phyloP scores from a whole-genome alignment of 2,888 invertebrate genomes.

The Gymnoscelis rufifasciata region DNA sequence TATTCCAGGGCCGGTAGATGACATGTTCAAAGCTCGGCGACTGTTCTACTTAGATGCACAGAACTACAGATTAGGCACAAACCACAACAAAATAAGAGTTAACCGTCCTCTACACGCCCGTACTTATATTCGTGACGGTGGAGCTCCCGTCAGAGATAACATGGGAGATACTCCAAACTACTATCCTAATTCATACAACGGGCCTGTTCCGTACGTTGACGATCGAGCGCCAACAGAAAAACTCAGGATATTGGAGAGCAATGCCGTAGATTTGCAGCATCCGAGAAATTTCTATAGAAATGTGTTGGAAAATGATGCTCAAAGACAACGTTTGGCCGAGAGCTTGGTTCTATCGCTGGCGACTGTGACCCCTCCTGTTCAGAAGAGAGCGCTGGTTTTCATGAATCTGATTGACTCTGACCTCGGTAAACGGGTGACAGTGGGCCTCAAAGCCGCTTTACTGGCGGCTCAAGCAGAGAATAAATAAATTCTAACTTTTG shows the following conservation, averaged over 20 bases:
- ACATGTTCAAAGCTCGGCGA: constrained; percentile 45
- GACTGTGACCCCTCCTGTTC: constrained; percentile 20
- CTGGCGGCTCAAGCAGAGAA: no score
- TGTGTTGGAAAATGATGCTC: constrained; percentile 56
- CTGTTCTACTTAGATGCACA: constrained; percentile 51
- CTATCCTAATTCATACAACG: constrained; percentile 94
- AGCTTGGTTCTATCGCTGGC: constrained; percentile 9
- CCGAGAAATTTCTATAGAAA: constrained; percentile 84
- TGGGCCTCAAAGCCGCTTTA: constrained; percentile 45
- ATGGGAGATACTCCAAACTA: constrained; percentile 94
- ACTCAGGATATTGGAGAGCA: constrained; percentile 13
- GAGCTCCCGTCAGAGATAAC: constrained; percentile 82
- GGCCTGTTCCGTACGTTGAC: constrained; percentile 84
- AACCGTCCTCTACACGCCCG: constrained; percentile 49
- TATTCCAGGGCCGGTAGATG: constrained; percentile 54
- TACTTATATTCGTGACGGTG: constrained; percentile 45
- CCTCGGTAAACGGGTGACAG: constrained; percentile 83
- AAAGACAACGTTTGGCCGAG: constrained; percentile 24
- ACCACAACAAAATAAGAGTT: constrained; percentile 50
- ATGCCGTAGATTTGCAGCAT: constrained; percentile 62
- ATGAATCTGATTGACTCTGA: constrained; percentile 85
- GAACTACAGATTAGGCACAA: constrained; percentile 52
- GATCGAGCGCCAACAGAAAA: constrained; percentile 37
- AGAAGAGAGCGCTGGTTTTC: constrained; percentile 40
- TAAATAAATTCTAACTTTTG: no score